Percentiles rank a stretch among this genome's conserved stretches.
phyloP scores from a whole-genome alignment of 2,113 vertebrate genomes.

The Pachypanchax playfairii region DNA sequence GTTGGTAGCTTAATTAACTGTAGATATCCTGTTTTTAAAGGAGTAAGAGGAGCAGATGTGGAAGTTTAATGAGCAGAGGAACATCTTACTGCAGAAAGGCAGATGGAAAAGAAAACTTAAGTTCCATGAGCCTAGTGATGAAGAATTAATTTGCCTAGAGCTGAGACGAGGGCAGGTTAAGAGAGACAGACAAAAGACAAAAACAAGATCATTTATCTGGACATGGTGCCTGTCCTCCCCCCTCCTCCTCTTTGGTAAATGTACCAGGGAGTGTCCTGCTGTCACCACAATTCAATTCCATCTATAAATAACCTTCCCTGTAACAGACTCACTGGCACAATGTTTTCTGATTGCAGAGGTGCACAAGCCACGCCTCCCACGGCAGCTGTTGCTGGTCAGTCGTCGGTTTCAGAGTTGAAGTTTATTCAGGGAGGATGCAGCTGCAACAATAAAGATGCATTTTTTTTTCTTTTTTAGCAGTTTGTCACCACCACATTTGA shows the following conservation, averaged over 20 bases:
- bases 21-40: constrained; percentile 10
- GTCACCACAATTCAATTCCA: constrained; percentile 65
- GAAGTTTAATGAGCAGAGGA: constrained; percentile 48
- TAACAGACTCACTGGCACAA: constrained; percentile 56
- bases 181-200: constrained; percentile 14
- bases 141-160: not conserved
- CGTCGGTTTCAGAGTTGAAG: not conserved
- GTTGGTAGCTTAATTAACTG: constrained; percentile 20
- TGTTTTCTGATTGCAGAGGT: constrained; percentile 59
- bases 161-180: constrained; percentile 25
- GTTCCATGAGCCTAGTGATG: not conserved
- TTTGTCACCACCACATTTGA: no score
- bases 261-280: constrained; percentile 45
- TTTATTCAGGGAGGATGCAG: no score
- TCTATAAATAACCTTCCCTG: constrained; percentile 75
- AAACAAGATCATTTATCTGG: constrained; percentile 61
- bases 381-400: constrained; percentile 49
- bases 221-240: constrained; percentile 47
- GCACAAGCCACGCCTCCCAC: constrained; percentile 26
- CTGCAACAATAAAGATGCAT: no score
- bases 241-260: constrained; percentile 41
- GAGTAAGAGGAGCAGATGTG: constrained; percentile 47
- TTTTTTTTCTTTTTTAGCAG: no score
- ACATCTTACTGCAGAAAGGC: constrained; percentile 21
- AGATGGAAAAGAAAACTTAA: constrained; percentile 27